These are phyloP conservation scores for Sarcophaga caerulescens DNA, from an alignment of 2,888 invertebrate species.

Conservation along the genomic window DNA sequence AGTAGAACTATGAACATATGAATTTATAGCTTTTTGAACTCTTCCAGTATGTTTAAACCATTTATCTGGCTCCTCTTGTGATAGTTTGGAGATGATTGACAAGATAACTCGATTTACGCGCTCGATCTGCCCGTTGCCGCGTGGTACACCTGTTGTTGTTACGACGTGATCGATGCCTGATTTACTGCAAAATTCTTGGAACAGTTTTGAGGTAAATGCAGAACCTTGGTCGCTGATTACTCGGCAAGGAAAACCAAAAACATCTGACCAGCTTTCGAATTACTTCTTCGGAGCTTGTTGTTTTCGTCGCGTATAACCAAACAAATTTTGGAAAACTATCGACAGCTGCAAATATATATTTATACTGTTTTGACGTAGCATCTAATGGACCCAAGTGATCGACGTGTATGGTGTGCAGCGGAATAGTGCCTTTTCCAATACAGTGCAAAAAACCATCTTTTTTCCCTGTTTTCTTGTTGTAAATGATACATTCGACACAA, in stretches of 20 bases:
- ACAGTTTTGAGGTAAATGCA: slow-evolving; percentile 1
- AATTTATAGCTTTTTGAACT: slow-evolving; percentile 37
- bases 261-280: background rate
- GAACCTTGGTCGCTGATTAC: slow-evolving; percentile 19
- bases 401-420: background rate
- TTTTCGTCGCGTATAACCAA: slow-evolving; percentile 25
- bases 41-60: slow-evolving; percentile 6
- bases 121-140: slow-evolving; percentile 50
- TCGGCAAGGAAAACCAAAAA: slow-evolving; percentile 8
- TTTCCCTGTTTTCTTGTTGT: too few species aligned
- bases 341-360: background rate
- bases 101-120: slow-evolving; percentile 25
- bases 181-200: slow-evolving; percentile 1
- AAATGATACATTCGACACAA: too few species aligned
- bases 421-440: background rate
- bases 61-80: background rate
- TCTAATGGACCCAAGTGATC: slow-evolving; percentile 6
- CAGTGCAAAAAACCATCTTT: too few species aligned
- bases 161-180: slow-evolving; percentile 62
- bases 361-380: background rate
- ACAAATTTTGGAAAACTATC: slow-evolving; percentile 25
- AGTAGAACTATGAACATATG: slow-evolving; percentile 39
- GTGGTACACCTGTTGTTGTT: slow-evolving; percentile 52
- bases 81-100: slow-evolving; percentile 24
- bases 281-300: slow-evolving; percentile 1